These are phyloP conservation scores for Imbricaverruca yamaguchii DNA, from an alignment of 2,888 invertebrate genomes.

Conservation along the genomic window DNA sequence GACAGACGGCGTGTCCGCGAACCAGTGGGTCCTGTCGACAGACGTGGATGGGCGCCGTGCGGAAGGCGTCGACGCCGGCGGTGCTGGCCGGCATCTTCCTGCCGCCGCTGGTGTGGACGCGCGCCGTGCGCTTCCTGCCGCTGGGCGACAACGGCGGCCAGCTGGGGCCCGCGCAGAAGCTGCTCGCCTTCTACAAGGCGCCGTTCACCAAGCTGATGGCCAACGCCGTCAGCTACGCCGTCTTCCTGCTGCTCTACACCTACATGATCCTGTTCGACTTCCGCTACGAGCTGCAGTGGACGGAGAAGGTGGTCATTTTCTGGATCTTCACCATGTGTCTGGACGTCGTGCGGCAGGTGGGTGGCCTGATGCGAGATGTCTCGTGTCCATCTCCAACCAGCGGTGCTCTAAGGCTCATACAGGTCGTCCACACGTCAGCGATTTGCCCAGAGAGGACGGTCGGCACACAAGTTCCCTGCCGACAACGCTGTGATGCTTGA, in stretches of 20 bases:
- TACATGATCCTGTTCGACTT: slow-evolving; percentile 43
- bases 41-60: slow-evolving; percentile 38
- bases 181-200: slow-evolving; percentile 40
- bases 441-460: too few relatives aligned
- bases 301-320: slow-evolving; percentile 39
- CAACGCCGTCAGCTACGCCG: slow-evolving; percentile 36
- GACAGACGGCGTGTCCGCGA: too few relatives aligned
- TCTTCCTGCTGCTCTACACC: slow-evolving; percentile 40
- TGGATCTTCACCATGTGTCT: slow-evolving; percentile 41
- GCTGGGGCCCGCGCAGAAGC: slow-evolving; percentile 36
- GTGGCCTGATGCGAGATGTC: too few relatives aligned
- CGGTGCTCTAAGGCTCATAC: too few relatives aligned
- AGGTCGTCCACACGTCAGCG: too few relatives aligned
- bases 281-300: slow-evolving; percentile 35
- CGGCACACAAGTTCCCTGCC: too few relatives aligned
- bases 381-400: too few relatives aligned
- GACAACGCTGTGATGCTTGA: too few relatives aligned
- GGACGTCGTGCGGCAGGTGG: slow-evolving; percentile 35
- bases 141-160: slow-evolving; percentile 34
- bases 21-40: slow-evolving; percentile 30
- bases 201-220: slow-evolving; percentile 41
- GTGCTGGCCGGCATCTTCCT: slow-evolving; percentile 33
- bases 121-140: slow-evolving; percentile 28
- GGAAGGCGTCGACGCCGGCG: slow-evolving; percentile 27
- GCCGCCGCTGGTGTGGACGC: slow-evolving; percentile 33